Evolutionary conservation across 2,888 invertebrate genomes (phyloP), one percentile per base, ranked within the genome.

Genomic region (Drosophila sordidula): DNA sequence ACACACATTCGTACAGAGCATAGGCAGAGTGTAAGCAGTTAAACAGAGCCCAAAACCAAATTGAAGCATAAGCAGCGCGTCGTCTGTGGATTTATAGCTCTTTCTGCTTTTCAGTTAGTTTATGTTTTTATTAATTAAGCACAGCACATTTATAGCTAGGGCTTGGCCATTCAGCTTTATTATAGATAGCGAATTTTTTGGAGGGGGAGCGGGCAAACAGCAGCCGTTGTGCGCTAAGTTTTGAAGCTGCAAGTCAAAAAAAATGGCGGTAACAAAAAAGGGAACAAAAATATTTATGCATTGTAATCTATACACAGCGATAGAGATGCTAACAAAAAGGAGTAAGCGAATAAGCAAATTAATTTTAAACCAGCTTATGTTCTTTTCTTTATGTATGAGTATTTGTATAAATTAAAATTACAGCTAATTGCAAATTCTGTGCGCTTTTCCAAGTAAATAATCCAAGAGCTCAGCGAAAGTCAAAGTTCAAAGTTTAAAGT

Each of bases 191-290:
- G 22, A 14, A 45, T 51, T 49, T 45, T 18, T 54, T 50, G 34
- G 38, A 52, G 45, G 67, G 58, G 39, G 64, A 58, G 61, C 67
- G 78, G 77, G 70, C 75, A 78, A 78, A 81, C 66, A 80, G 76
- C 80, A 80, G 70, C 78, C 72, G 78, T 78, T 78, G 78, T 78
- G 80, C 79, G 75, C 77, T 69, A 77, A 78, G 70, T 78, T 69
- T 71, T 69, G 68, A 81, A 80, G 83, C 81, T 85, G 81, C 83
- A 85, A 83, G 68, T 71, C 83, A 73, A 78, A 87, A 84, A 58
- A 57, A 77, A 65, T 68, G 68, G 67, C 66, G 45, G 54, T 44
- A 78, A 65, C 66, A 73, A 77, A 74, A 62, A 50, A 44, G 55
- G 56, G 44, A 45, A 42, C 59, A 56, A 58, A 49, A 56, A 67